phyloP scores from a whole-genome alignment of 2,888 invertebrate species.

The Drosophila maculinotata region DNA sequence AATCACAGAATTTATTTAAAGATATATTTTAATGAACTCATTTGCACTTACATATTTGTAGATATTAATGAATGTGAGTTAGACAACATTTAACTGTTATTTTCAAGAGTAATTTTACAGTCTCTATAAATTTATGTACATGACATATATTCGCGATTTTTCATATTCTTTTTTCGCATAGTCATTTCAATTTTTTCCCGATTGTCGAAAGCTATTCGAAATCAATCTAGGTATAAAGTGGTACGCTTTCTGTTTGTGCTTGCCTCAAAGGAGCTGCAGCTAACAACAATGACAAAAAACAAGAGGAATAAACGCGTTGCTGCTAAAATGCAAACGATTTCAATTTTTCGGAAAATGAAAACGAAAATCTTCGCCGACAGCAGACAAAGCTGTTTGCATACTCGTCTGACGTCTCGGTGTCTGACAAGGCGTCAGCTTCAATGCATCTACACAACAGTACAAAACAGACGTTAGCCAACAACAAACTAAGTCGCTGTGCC shows the following conservation, averaged over 20 bases:
- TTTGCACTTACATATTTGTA: no score
- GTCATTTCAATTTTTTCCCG: background rate
- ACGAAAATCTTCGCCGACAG: slow-evolving; percentile 45
- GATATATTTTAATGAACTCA: no score
- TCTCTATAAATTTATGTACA: no score
- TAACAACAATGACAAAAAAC: slow-evolving; percentile 6
- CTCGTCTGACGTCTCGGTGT: slow-evolving; percentile 31
- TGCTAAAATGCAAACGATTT: slow-evolving; percentile 33
- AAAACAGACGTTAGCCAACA: slow-evolving; percentile 15
- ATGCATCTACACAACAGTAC: slow-evolving; percentile 26
- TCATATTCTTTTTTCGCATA: background rate
- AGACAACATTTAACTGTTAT: no score
- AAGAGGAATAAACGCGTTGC: background rate
- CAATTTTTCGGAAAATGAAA: slow-evolving; percentile 36
- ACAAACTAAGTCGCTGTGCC: slow-evolving; percentile 8
- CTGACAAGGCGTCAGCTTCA: slow-evolving; percentile 60
- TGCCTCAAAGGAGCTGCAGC: slow-evolving; percentile 1
- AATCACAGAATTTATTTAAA: no score
- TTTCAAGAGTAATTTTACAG: no score
- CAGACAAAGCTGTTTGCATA: slow-evolving; percentile 51
- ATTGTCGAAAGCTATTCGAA: slow-evolving; percentile 26
- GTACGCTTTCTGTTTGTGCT: slow-evolving; percentile 25
- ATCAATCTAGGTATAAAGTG: slow-evolving; percentile 18
- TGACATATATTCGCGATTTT: no score
- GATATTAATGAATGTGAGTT: no score